A percentile compares a stretch with the other conserved stretches of the same genome.
phyloP scores from a whole-genome alignment of 2,888 invertebrate species.

The Eupithecia exiguata region DNA sequence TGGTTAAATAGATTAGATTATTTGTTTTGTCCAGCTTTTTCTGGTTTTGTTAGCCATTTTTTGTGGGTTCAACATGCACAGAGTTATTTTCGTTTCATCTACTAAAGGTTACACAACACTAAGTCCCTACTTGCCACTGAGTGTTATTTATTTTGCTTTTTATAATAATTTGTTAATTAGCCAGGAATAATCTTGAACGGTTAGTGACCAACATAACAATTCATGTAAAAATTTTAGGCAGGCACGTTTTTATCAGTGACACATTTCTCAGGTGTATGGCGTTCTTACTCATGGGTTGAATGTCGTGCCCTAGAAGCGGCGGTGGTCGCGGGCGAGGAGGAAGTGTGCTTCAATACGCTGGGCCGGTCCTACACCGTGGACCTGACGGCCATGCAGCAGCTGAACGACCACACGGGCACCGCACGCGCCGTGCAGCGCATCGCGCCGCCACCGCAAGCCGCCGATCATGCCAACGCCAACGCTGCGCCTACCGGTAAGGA shows the following conservation, averaged over 20 bases:
- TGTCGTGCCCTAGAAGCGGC: slow-evolving; percentile 97
- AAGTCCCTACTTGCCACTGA: neutral
- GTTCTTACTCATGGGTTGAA: slow-evolving; percentile 96
- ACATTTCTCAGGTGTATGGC: slow-evolving; percentile 87
- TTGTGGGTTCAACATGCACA: neutral
- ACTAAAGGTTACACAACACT: neutral
- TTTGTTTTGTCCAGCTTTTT: neutral
- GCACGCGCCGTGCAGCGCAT: slow-evolving; percentile 95
- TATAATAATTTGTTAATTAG: neutral
- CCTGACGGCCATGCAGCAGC: slow-evolving; percentile 98
- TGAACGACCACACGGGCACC: slow-evolving; percentile 98
- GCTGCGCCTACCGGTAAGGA: slow-evolving; percentile 50
- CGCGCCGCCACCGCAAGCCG: slow-evolving; percentile 73
- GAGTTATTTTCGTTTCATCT: neutral
- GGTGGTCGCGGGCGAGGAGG: slow-evolving; percentile 96
- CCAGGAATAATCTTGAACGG: neutral
- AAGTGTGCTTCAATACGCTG: slow-evolving; percentile 95
- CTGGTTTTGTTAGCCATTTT: neutral
- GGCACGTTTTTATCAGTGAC: slow-evolving; percentile 16
- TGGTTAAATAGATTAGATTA: neutral
- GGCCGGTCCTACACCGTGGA: slow-evolving; percentile 98
- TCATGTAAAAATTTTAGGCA: neutral
- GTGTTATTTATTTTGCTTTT: neutral
- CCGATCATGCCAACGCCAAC: slow-evolving; percentile 50
- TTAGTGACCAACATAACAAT: neutral